A percentile compares a stretch with the other conserved stretches of the same genome.
These are phyloP conservation scores for Dromococcyx pavoninus DNA, from an alignment of 2,797 vertebrate genomes.

Conservation along the genomic window DNA sequence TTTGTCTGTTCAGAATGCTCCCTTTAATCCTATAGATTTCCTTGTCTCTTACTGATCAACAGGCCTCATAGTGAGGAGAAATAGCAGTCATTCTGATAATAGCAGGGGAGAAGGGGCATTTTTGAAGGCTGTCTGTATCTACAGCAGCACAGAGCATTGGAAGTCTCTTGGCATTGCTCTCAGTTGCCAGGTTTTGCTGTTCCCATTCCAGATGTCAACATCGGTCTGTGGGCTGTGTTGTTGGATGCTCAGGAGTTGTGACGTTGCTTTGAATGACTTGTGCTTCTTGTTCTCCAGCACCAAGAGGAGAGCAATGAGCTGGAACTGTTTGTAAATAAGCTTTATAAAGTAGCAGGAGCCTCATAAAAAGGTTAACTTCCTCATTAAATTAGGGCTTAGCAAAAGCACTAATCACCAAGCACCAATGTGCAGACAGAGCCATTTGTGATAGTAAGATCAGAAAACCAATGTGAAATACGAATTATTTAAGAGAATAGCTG, in stretches of 20 bases:
- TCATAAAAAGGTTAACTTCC: background rate
- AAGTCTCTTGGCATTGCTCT: background rate
- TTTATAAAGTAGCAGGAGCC: background rate
- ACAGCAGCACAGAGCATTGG: background rate
- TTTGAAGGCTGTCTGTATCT: background rate
- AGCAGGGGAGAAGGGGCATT: background rate
- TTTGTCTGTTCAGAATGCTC: background rate
- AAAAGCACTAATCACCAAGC: background rate
- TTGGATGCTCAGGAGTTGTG: background rate
- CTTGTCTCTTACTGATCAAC: background rate
- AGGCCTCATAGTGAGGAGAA: accelerated
- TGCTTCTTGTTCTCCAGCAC: background rate
- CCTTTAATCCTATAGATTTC: background rate
- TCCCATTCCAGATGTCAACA: background rate
- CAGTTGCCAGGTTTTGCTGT: background rate
- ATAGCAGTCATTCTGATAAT: background rate
- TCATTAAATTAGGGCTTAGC: background rate
- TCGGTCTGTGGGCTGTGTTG: background rate
- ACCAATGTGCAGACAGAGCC: background rate
- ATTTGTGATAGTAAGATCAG: background rate
- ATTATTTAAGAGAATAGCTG: background rate
- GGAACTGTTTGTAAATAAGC: background rate
- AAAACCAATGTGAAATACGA: background rate
- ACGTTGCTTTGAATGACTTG: background rate
- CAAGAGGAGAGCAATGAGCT: background rate